Conservation (phyloP, 2,113 vertebrate species). For the human region GRCh38 chr2:227414001-227414500, state of each 20-base stretch:
- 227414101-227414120: not conserved
- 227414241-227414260: not conserved
- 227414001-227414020: not conserved
- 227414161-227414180: not conserved
- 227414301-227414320: not conserved
- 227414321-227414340: no score
- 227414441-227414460: no score
- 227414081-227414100: not conserved
- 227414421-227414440: no score
- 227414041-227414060: not conserved
- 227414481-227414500: no score
- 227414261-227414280: not conserved
- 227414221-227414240: not conserved
- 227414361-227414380: no score
- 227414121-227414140: not conserved
- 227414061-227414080: not conserved
- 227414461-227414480: no score
- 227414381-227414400: no score
- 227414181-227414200: not conserved
- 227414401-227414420: no score
- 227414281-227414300: not conserved
- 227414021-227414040: rapidly evolving
- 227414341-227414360: no score
- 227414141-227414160: not conserved
- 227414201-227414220: not conserved